Evolutionary conservation across 2,888 invertebrate species (phyloP), one percentile per base, ranked within the genome.

Genomic region (Hybos culiciformis): DNA sequence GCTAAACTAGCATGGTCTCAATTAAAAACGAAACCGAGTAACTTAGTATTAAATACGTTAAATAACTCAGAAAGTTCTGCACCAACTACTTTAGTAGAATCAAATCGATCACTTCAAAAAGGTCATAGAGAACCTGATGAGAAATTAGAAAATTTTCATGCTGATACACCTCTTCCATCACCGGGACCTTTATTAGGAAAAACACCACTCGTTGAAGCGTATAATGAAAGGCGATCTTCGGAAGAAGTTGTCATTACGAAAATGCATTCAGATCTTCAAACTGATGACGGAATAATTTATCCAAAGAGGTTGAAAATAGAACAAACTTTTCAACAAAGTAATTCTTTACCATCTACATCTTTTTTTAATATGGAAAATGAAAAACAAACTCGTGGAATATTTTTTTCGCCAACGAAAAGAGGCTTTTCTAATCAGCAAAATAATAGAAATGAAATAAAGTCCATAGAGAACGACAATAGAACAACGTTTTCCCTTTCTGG

Each of bases 181-280:
- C 87, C 87, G 0, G 87, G 87, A 0, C 87, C 87, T 1, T 68
- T 85, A 48, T 69, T 87, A 19, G 87, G 87, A 5, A 84, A 83
- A 56, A 87, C 87, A 3, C 74, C 85, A 39, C 68, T 88, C 29
- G 81, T 88, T 14, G 86, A 87, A 51, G 66, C 74, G 11, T 77
- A 75, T 45, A 55, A 54, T 36, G 52, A 54, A 0, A 54, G 53
- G 19, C 54, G 58, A 3, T 54, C 53, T 37, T 58, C 59, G 1
- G 54, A 60, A 3, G 58, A 59, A 32, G 60, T 66, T 20, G 56
- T 60, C 3, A 64, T 66, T 5, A 60, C 62, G 1, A 65, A 63
- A 52, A 63, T 66, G 52, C 66, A 65, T 43, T n/a, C n/a, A n/a
- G n/a, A n/a, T n/a, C n/a, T n/a, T n/a, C n/a, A n/a, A n/a, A n/a